Percentiles rank a stretch among this genome's conserved stretches.
Evolutionary conservation across 2,797 vertebrate genomes (phyloP).

Genomic region (Leptatherina wallacei): DNA sequence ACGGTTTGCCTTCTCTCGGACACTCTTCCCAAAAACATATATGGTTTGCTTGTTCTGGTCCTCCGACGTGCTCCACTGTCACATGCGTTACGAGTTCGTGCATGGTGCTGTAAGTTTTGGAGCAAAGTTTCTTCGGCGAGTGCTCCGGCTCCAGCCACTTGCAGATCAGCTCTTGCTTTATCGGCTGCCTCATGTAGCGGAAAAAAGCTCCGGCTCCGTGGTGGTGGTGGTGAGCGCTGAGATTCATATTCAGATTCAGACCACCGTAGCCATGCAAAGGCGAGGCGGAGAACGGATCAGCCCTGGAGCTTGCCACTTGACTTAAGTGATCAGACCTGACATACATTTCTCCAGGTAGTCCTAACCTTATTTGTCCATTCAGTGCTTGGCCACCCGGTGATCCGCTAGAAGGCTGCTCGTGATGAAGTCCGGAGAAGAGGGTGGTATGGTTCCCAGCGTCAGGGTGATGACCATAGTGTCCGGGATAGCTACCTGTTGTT

Average conservation of each 20-base stretch:
- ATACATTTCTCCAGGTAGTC: constrained; percentile 98
- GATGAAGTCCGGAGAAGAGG: constrained; percentile 94
- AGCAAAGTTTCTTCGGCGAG: constrained; percentile 91
- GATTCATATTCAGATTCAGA: constrained; percentile 96
- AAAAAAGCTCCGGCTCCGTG: constrained; percentile 95
- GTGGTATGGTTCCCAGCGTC: constrained; percentile 90
- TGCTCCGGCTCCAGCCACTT: constrained; percentile 94
- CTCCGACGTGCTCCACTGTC: constrained; percentile 96
- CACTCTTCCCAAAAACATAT: constrained; percentile 99
- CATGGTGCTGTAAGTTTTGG: constrained; percentile 97
- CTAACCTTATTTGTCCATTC: constrained; percentile 98
- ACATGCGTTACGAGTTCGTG: constrained; percentile 97
- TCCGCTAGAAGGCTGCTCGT: constrained; percentile 91
- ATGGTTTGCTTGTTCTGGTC: constrained; percentile 95
- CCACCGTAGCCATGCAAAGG: constrained; percentile 92
- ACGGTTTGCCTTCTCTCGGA: constrained; percentile 95
- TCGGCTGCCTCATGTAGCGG: constrained; percentile 97
- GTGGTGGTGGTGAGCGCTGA: constrained; percentile 87
- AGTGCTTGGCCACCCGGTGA: constrained; percentile 92
- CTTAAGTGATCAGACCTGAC: constrained; percentile 95
- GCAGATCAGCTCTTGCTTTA: constrained; percentile 98
- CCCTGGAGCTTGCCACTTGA: constrained; percentile 92
- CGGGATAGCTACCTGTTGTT: constrained; percentile 99
- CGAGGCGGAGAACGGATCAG: constrained; percentile 92
- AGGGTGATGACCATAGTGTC: constrained; percentile 92